Conservation (phyloP, 2,797 vertebrate genomes). For the Macropodus opercularis region DNA sequence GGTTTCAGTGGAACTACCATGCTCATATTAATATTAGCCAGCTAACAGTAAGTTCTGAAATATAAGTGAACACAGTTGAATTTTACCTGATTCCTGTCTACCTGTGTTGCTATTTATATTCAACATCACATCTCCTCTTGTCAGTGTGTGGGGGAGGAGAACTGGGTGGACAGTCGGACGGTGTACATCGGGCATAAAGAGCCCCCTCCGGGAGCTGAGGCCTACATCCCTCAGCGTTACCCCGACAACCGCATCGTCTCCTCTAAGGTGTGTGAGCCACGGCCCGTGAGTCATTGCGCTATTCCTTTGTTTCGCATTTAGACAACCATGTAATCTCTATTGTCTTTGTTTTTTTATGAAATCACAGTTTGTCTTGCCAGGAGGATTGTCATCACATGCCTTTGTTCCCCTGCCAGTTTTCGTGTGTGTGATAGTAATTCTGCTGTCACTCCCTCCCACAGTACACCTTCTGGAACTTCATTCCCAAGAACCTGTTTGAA, state of each 20-base stretch:
- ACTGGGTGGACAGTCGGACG: conserved; percentile 95
- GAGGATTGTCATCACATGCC: conserved; percentile 8
- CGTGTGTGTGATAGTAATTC: conserved; percentile 15
- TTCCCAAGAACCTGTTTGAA: conserved; percentile 98
- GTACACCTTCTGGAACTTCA: conserved; percentile 99
- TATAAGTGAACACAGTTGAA: background rate
- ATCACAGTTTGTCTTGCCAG: conserved; percentile 22
- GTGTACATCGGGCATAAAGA: conserved; percentile 96
- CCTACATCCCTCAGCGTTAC: conserved; percentile 96
- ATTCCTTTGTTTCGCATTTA: conserved; percentile 23
- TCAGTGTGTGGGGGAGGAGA: conserved; percentile 96
- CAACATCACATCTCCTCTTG: conserved; percentile 32
- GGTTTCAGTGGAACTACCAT: background rate
- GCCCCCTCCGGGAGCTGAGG: conserved; percentile 91
- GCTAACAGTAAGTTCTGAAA: conserved; percentile 8
- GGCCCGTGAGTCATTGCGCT: conserved; percentile 11
- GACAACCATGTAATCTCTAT: conserved; percentile 45
- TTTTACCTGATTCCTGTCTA: conserved; percentile 13
- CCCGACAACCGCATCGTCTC: conserved; percentile 98
- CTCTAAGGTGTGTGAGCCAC: conserved; percentile 87
- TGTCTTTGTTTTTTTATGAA: conserved; percentile 25
- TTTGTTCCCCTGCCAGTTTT: conserved; percentile 19
- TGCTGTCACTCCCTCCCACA: conserved; percentile 61
- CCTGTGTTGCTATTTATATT: conserved; percentile 52
- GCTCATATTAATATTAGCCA: background rate